These are phyloP conservation scores for Leguminivora glycinivorella DNA, from an alignment of 1,140 invertebrate genomes.

Conservation along the genomic window DNA sequence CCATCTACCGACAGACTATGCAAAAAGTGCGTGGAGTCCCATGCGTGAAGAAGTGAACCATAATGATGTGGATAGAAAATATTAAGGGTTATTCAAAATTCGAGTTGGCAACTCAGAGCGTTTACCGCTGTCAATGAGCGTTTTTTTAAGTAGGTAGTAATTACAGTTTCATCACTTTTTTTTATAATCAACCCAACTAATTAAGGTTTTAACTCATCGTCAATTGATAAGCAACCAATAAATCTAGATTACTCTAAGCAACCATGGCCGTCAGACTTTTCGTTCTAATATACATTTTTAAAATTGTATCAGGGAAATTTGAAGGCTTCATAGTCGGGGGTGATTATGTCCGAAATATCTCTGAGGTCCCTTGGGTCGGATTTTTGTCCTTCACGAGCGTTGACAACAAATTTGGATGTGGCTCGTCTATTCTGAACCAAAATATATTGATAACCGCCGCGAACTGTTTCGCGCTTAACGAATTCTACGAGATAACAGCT, in stretches of 20 bases:
- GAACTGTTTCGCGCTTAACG: constrained; percentile 26
- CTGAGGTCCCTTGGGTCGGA: constrained; percentile 19
- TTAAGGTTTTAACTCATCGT: too few relatives aligned
- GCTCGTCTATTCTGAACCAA: constrained; percentile 35
- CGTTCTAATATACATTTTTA: neutral
- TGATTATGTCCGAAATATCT: neutral
- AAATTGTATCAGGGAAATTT: neutral
- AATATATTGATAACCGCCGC: constrained; percentile 31
- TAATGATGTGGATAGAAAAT: too few relatives aligned
- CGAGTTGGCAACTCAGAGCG: too few relatives aligned
- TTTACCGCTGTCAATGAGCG: too few relatives aligned
- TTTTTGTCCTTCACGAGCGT: constrained; percentile 19
- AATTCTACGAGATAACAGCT: neutral
- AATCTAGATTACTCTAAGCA: neutral
- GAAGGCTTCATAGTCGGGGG: constrained; percentile 29
- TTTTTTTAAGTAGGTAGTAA: too few relatives aligned
- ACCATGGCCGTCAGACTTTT: neutral
- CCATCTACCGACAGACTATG: too few relatives aligned
- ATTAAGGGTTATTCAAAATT: too few relatives aligned
- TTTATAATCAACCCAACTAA: too few relatives aligned
- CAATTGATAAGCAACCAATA: too few relatives aligned
- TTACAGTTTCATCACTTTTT: too few relatives aligned
- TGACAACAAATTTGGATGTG: constrained; percentile 32
- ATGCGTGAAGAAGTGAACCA: too few relatives aligned
- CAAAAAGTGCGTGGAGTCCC: too few relatives aligned